phyloP scores from a whole-genome alignment of 2,888 invertebrate genomes.

The Crepidodera aurea region DNA sequence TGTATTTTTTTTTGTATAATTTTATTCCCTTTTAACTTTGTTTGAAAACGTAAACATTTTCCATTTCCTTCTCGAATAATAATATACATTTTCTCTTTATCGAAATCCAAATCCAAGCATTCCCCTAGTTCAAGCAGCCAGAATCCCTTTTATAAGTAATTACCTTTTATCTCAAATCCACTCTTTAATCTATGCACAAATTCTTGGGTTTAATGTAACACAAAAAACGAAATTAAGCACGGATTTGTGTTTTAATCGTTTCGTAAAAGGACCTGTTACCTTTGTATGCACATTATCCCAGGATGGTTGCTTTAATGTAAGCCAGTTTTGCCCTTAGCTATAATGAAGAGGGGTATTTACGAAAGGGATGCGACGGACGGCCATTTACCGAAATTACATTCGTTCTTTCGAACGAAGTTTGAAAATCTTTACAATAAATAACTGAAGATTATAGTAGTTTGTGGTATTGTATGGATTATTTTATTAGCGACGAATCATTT shows the following conservation, averaged over 20 bases:
- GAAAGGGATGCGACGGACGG: conserved; percentile 14
- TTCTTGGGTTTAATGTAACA: conserved; percentile 23
- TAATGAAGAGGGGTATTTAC: conserved; percentile 22
- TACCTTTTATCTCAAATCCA: conserved; percentile 36
- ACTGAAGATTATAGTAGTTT: no score
- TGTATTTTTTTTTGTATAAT: no score
- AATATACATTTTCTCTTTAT: neutral
- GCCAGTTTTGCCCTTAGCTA: conserved; percentile 17
- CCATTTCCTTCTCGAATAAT: no score
- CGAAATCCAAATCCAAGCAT: neutral
- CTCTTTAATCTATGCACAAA: conserved; percentile 35
- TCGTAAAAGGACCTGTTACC: conserved; percentile 31
- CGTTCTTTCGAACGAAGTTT: no score
- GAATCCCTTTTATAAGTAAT: conserved; percentile 13
- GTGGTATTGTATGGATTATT: no score
- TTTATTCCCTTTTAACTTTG: no score
- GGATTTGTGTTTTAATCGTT: conserved; percentile 25
- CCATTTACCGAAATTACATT: conserved; percentile 13
- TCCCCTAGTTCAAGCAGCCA: no score
- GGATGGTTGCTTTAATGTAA: conserved; percentile 19
- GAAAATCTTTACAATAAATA: no score
- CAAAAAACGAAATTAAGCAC: conserved; percentile 30
- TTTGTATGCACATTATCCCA: conserved; percentile 31
- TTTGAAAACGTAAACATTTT: no score
- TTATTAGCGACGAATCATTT: no score